phyloP scores from a whole-genome alignment of 2,888 invertebrate genomes.

The Aricia artaxerxes region DNA sequence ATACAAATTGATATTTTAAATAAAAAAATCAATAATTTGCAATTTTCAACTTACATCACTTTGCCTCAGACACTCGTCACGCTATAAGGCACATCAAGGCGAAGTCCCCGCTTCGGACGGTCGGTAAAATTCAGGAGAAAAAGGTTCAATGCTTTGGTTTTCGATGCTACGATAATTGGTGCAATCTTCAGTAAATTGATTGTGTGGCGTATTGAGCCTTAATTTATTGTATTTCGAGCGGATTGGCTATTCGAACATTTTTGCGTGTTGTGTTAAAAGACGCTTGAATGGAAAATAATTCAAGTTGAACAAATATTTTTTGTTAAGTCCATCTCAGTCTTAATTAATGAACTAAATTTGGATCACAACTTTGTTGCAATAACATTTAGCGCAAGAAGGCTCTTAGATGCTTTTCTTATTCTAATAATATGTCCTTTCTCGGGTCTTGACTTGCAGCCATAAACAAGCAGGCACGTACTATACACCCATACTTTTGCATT shows the following conservation, averaged over 20 bases:
- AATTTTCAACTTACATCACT: constrained; percentile 31
- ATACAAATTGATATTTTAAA: background rate
- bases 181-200: constrained; percentile 41
- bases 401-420: no score
- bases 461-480: no score
- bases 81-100: constrained; percentile 49
- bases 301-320: background rate
- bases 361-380: background rate
- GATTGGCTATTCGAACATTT: constrained; percentile 23
- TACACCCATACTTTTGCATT: no score
- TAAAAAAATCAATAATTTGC: background rate
- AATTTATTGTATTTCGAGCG: constrained; percentile 35
- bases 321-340: background rate
- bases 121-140: constrained; percentile 56
- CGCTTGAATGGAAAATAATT: background rate
- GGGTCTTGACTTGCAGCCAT: no score
- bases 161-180: constrained; percentile 54
- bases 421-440: no score
- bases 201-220: constrained; percentile 32
- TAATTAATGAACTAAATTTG: background rate
- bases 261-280: constrained; percentile 23
- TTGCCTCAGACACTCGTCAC: constrained; percentile 52
- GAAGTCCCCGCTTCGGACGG: constrained; percentile 61
- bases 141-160: constrained; percentile 40
- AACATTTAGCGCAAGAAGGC: no score